Base-by-base conservation (phyloP, 2,888 invertebrate species). In the Eristalinus sepulchralis region DNA sequence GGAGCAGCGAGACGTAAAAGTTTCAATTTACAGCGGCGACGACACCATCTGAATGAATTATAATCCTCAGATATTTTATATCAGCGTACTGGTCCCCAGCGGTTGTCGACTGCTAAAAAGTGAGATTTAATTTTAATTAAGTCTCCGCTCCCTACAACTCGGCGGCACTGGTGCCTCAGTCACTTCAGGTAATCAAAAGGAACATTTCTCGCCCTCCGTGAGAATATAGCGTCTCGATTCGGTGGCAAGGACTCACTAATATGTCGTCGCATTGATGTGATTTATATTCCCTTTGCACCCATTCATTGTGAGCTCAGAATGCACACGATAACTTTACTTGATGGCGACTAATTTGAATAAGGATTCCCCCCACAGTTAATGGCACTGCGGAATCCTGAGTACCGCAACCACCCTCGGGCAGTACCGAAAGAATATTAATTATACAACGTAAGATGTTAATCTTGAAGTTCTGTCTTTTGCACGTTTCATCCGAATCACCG, bases 251-350 rank as follows among this genome's bases (percentile, higher is more conserved):
- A 75, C 71, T 67, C 66, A 83, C 86, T 86, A 79, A 86, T 86
- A 86, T 83, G 82, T 86, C 86, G 86, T 83, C 86, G 86, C 86
- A 86, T 86, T 83, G 83, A 86, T 86, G 86, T 86, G 86, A 86
- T 86, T 86, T 86, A 86, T 86, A 83, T 86, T 86, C 86, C 86
- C 86, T 71, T 75, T 79, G 86, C 75, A 79, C 39, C 82, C 78
- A 86, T 86, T 83, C 67, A 83, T 82, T 83, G 70, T 63, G 75
- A 86, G 83, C 75, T 73, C 67, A 73, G 66, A 76, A 66, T 78
- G 82, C 82, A 81, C 82, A 86, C 82, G 81, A 85, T 85, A 78
- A 85, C 81, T 85, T 85, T 64, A 82, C 82, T 85, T 85, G 85
- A 85, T 81, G 86, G 70, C 86, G 62, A 83, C 86, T 86, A 86